Conservation (phyloP, 2,113 vertebrate genomes). For the Xenopus borealis region DNA sequence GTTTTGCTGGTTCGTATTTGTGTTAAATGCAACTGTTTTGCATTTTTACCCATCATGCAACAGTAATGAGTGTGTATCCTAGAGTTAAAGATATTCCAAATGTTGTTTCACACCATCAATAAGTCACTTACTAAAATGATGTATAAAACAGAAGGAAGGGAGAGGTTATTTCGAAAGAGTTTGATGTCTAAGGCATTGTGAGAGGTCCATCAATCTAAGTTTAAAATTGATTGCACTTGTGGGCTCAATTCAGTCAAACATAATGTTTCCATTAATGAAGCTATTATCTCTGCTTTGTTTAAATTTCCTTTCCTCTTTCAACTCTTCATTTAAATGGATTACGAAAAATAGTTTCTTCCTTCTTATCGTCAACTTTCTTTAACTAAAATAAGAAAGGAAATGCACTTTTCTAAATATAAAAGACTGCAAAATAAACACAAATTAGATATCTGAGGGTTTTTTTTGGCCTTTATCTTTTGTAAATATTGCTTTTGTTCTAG, state of each 20-base stretch:
- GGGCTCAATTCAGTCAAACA: background rate
- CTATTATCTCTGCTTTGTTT: background rate
- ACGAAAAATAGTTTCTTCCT: background rate
- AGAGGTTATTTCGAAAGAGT: background rate
- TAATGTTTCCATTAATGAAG: constrained; percentile 11
- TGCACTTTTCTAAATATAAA: background rate
- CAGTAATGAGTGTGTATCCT: no score
- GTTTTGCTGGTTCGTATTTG: no score
- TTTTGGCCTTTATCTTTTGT: no score
- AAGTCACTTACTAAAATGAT: background rate
- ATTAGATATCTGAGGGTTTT: background rate
- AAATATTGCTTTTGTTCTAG: no score
- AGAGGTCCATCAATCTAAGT: constrained; percentile 1
- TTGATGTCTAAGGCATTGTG: background rate
- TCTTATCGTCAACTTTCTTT: background rate
- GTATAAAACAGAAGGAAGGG: no score
- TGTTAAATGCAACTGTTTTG: no score
- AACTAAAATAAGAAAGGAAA: background rate
- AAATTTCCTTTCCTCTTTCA: background rate
- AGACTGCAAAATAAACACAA: constrained; percentile 4
- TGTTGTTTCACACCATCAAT: no score
- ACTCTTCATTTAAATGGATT: background rate
- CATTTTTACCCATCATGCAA: no score
- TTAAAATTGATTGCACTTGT: background rate
- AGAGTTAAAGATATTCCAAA: no score